Evolutionary conservation across 1,140 invertebrate genomes (phyloP).

Genomic region (Bombus pyrosoma): DNA sequence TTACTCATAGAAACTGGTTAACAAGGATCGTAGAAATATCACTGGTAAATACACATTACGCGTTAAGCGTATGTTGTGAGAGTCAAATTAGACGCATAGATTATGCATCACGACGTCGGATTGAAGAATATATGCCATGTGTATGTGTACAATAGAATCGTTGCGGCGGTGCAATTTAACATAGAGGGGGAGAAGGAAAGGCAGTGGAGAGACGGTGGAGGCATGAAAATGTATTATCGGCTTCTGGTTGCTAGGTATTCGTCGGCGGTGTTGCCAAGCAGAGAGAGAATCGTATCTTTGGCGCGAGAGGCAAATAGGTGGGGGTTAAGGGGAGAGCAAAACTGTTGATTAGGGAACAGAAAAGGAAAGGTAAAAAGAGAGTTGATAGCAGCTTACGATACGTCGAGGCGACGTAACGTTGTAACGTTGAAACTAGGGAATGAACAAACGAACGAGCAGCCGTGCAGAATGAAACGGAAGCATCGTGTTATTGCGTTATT

Average conservation of each 20-base stretch:
- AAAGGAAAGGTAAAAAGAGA: conserved; percentile 4
- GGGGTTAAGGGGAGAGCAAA: neutral
- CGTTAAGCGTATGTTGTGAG: neutral
- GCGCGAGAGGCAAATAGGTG: conserved; percentile 11
- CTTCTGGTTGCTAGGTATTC: conserved; percentile 61
- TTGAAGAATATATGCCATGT: neutral
- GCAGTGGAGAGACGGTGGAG: conserved; percentile 19
- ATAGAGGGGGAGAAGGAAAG: neutral
- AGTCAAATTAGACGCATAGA: no score
- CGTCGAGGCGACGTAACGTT: neutral
- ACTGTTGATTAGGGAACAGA: conserved; percentile 11
- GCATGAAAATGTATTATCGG: conserved; percentile 57
- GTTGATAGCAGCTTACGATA: conserved; percentile 4
- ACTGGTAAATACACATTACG: neutral
- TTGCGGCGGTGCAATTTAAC: neutral
- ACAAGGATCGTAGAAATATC: neutral
- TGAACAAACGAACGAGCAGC: conserved; percentile 1
- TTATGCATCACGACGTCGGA: neutral
- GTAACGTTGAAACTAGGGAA: conserved; percentile 33
- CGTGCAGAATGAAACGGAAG: conserved; percentile 23
- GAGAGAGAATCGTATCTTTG: conserved; percentile 46
- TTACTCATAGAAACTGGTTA: neutral
- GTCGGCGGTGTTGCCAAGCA: conserved; percentile 64
- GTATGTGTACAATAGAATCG: neutral
- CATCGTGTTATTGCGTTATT: neutral